Base-by-base conservation (phyloP, 2,797 vertebrate genomes). In the Discoglossus pictus region DNA sequence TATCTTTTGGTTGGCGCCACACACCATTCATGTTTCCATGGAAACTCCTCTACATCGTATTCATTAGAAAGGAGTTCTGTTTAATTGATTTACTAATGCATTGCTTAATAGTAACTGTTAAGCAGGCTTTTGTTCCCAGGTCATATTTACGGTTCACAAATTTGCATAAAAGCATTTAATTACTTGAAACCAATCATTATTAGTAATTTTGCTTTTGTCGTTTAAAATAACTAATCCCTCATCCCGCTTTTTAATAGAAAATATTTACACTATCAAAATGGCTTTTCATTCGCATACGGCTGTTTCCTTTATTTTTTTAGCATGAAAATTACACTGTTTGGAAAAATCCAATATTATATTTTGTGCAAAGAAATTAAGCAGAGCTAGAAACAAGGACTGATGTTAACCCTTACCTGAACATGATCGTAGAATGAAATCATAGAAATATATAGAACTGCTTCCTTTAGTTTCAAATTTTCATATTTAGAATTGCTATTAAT, bases 71-170 rank as follows among this genome's bases (percentile, higher is more conserved):
- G 84, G 90, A 91, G 83, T 93, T 93, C 89, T 92, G 82, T 92
- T 95, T 98, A 97, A 98, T 98, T 96, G 94, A 96, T 97, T 90
- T 89, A 87, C 93, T 95, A 95, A 97, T 96, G 95, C 91, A 94
- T 92, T 86, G 92, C 92, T 88, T 89, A 89, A 91, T 91, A 92
- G 90, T 92, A 88, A 92, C 88, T 86, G 88, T 90, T 90, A 92
- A 92, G 90, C 89, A 92, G 89, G 88, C 92, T 94, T 93, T 98
- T 97, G 94, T 97, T 96, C 95, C 90, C 90, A 93, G 94, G 93
- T 95, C 93, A 93, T 92, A 94, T 93, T 96, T 92, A 91, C 76
- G 89, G 89, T 89, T 88, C 84, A 84, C 59, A 54, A 76, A 96
- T 96, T 95, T 96, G 93, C 93, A 98, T 98, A 94, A 95, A 96